Conservation (phyloP, 2,113 vertebrate species). For the Hippocampus abdominalis region DNA sequence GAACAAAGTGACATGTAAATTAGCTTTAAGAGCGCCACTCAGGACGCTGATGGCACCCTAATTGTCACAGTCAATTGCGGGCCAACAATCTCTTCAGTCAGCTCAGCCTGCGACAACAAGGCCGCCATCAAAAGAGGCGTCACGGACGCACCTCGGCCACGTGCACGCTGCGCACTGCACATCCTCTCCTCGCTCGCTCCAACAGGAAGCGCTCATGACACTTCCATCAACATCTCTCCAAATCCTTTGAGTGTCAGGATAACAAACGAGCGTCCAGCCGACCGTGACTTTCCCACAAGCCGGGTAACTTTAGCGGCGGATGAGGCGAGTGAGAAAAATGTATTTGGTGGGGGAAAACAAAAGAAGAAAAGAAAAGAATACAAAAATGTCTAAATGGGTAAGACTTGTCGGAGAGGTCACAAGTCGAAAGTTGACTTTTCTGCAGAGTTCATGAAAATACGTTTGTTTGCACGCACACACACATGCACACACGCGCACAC, state of each 20-base stretch:
- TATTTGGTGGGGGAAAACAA: not conserved
- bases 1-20: conserved; percentile 98
- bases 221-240: conserved; percentile 30
- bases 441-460: conserved; percentile 26
- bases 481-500: not conserved
- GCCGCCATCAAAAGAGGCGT: conserved; percentile 88
- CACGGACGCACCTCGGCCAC: conserved; percentile 55
- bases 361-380: conserved; percentile 34
- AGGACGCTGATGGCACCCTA: conserved; percentile 93
- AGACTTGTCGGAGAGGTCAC: conserved; percentile 34
- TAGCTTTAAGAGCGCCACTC: conserved; percentile 96
- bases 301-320: conserved; percentile 37
- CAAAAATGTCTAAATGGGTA: conserved; percentile 2
- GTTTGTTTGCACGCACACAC: not conserved
- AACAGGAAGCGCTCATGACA: conserved; percentile 21
- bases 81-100: conserved; percentile 98
- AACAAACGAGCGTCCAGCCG: conserved; percentile 36
- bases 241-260: conserved; percentile 42
- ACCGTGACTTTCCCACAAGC: conserved; percentile 31
- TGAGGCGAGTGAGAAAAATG: conserved; percentile 41
- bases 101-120: conserved; percentile 93
- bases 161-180: conserved; percentile 21
- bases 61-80: conserved; percentile 99
- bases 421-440: conserved; percentile 45
- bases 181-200: conserved; percentile 51